Evolutionary conservation across 2,888 invertebrate genomes (phyloP).

Genomic region (Leptogaster cylindrica): DNA sequence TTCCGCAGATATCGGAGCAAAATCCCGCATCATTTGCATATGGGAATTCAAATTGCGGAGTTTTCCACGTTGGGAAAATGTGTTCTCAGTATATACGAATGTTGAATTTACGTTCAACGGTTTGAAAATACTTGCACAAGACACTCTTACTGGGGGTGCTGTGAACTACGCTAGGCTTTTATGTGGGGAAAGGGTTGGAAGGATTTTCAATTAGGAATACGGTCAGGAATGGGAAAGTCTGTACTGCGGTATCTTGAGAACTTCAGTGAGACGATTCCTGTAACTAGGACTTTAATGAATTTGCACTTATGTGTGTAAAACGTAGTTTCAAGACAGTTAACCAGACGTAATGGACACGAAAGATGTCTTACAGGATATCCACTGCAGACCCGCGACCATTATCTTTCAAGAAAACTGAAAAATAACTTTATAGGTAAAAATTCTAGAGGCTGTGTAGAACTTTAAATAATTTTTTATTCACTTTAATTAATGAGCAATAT

Average conservation of each 20-base stretch:
- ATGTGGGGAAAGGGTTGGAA: not conserved
- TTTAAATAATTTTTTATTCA: constrained; percentile 19
- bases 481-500: too few species aligned
- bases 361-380: constrained; percentile 18
- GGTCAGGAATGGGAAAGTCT: not conserved
- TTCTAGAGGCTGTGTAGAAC: constrained; percentile 15
- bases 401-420: too few species aligned
- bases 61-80: not conserved
- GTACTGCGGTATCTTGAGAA: not conserved
- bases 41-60: constrained; percentile 32
- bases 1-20: constrained; percentile 30
- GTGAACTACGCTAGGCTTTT: constrained; percentile 32
- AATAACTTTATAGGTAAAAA: constrained; percentile 23
- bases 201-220: constrained; percentile 27
- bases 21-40: constrained; percentile 33
- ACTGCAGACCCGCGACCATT: not conserved
- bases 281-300: constrained; percentile 34
- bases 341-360: constrained; percentile 14
- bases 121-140: constrained; percentile 29
- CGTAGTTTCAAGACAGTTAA: constrained; percentile 28
- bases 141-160: constrained; percentile 16
- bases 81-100: not conserved
- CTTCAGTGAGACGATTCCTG: constrained; percentile 1
- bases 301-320: constrained; percentile 28
- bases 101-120: constrained; percentile 9